These are phyloP conservation scores for Poicephalus gulielmi DNA, from an alignment of 2,113 vertebrate genomes.

Conservation along the genomic window DNA sequence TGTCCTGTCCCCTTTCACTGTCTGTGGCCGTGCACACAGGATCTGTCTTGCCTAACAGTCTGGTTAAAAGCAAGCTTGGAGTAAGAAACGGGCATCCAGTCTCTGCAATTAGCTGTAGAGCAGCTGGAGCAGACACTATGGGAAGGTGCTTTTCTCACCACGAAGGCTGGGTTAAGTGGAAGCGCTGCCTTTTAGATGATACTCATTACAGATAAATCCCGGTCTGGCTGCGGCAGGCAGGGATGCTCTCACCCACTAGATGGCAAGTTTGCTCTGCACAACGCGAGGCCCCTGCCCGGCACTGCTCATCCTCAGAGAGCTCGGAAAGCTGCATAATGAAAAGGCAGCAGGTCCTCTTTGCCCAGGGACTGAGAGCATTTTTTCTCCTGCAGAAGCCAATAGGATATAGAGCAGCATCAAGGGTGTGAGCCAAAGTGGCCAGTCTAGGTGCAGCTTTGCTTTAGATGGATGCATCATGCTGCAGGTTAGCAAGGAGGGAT, in stretches of 20 bases:
- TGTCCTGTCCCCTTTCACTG: not conserved
- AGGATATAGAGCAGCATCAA: not conserved
- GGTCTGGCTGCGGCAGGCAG: not conserved
- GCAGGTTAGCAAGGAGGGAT: not conserved
- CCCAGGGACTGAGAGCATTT: not conserved
- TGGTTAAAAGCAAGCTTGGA: not conserved
- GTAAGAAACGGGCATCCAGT: accelerated
- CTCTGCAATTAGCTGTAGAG: accelerated
- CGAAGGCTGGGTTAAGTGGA: accelerated
- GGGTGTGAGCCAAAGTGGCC: not conserved
- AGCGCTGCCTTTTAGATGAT: accelerated
- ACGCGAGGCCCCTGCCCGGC: accelerated
- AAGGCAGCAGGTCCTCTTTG: not conserved
- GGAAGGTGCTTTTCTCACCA: not conserved
- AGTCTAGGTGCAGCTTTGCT: not conserved
- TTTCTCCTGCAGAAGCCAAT: not conserved
- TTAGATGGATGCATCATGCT: accelerated
- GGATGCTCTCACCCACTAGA: slow-evolving; percentile 18
- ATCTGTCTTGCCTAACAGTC: not conserved
- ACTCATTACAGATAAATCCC: accelerated
- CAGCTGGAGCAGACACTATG: accelerated
- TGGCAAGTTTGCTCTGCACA: slow-evolving; percentile 28
- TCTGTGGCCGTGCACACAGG: too few species aligned
- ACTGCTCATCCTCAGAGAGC: not conserved
- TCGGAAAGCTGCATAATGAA: accelerated